Conservation (phyloP, 2,113 vertebrate species). For the Tympanuchus pallidicinctus region DNA sequence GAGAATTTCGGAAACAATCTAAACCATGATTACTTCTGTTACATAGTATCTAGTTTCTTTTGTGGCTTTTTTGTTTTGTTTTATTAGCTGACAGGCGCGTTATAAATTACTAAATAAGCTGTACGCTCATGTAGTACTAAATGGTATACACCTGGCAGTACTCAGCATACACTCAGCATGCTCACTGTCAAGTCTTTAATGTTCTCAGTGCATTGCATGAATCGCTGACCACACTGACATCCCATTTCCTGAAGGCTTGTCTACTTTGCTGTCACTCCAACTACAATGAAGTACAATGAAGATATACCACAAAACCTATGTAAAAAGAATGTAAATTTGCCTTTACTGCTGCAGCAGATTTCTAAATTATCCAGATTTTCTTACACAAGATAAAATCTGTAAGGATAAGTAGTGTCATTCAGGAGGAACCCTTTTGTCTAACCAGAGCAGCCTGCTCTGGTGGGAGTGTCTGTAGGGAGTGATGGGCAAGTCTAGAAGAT, state of each 20-base stretch:
- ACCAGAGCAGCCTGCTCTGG: neutral
- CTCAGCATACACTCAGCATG: neutral
- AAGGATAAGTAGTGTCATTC: neutral
- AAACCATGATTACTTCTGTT: neutral
- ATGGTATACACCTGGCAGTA: neutral
- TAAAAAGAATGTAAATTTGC: neutral
- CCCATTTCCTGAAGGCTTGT: neutral
- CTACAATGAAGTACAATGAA: neutral
- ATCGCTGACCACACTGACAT: rapidly evolving
- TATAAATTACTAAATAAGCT: neutral
- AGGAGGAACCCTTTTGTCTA: neutral
- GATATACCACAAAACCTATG: neutral
- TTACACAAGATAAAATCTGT: neutral
- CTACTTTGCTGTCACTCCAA: neutral
- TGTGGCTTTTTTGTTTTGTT: neutral
- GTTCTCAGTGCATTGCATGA: neutral
- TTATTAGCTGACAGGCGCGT: neutral
- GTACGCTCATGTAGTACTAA: neutral
- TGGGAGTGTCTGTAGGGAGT: neutral
- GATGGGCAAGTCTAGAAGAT: neutral
- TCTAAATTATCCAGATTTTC: neutral
- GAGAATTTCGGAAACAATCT: neutral
- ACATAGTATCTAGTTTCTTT: neutral
- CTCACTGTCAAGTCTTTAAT: neutral
- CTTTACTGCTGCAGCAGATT: neutral